phyloP scores from a whole-genome alignment of 2,797 vertebrate genomes.

The Distichodus sexfasciatus region DNA sequence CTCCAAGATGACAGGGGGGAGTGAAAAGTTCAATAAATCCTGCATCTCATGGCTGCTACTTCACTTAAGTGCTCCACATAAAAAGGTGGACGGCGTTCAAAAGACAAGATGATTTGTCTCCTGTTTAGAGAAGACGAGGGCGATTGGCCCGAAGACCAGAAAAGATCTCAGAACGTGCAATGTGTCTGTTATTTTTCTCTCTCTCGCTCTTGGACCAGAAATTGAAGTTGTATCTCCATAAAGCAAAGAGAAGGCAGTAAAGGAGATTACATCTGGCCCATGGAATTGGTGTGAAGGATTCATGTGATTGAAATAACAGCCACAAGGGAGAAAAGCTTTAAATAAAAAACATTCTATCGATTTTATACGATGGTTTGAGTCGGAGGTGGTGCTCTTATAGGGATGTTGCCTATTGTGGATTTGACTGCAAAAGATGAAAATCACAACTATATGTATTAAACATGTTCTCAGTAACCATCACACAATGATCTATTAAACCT shows the following conservation, averaged over 20 bases:
- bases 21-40: conserved; percentile 50
- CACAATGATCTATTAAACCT: not conserved
- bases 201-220: conserved; percentile 30
- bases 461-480: not conserved
- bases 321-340: conserved; percentile 24
- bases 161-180: conserved; percentile 24
- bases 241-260: conserved; percentile 42
- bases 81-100: conserved; percentile 35
- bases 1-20: conserved; percentile 21
- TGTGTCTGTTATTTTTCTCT: conserved; percentile 32
- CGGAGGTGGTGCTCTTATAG: not conserved
- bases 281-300: conserved; percentile 44
- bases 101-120: conserved; percentile 44
- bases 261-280: conserved; percentile 37
- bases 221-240: conserved; percentile 34
- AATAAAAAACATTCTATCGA: conserved; percentile 31
- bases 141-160: conserved; percentile 16
- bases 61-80: conserved; percentile 49
- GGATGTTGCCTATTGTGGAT: not conserved
- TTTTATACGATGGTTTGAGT: conserved; percentile 20
- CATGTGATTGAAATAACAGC: conserved; percentile 37
- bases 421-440: not conserved
- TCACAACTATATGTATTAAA: too few relatives aligned
- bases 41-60: conserved; percentile 42
- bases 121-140: conserved; percentile 31